phyloP scores from a whole-genome alignment of 1,140 invertebrate species.

The Drosophila nannoptera region DNA sequence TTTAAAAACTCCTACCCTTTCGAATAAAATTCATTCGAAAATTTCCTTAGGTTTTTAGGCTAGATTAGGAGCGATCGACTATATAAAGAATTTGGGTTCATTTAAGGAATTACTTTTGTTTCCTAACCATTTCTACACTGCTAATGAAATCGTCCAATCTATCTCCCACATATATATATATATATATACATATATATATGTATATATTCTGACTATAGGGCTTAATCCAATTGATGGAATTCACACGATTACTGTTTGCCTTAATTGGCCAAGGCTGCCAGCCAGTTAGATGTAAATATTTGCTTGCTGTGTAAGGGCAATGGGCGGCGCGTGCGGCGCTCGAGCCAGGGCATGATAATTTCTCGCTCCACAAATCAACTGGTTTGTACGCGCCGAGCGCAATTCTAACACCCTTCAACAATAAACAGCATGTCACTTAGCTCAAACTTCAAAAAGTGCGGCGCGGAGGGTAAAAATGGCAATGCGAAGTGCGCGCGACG shows the following conservation, averaged over 20 bases:
- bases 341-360: constrained; percentile 76
- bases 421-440: constrained; percentile 79
- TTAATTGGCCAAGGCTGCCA: constrained; percentile 32
- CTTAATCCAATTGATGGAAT: constrained; percentile 21
- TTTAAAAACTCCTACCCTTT: no score
- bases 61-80: no score
- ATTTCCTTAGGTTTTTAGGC: no score
- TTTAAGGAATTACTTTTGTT: no score
- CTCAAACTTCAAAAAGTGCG: constrained; percentile 77
- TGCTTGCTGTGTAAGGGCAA: constrained; percentile 48
- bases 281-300: constrained; percentile 28
- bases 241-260: constrained; percentile 22
- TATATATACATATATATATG: not conserved
- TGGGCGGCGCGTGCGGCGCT: constrained; percentile 60
- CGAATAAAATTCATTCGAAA: no score
- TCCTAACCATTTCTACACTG: no score
- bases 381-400: constrained; percentile 43
- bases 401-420: constrained; percentile 79
- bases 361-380: constrained; percentile 69
- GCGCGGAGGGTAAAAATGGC: constrained; percentile 31
- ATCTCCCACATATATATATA: not conserved
- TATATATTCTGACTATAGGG: not conserved
- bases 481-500: constrained; percentile 25
- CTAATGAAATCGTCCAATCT: no score
- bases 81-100: no score